phyloP scores from a whole-genome alignment of 2,113 vertebrate species.

The Columbina picui region DNA sequence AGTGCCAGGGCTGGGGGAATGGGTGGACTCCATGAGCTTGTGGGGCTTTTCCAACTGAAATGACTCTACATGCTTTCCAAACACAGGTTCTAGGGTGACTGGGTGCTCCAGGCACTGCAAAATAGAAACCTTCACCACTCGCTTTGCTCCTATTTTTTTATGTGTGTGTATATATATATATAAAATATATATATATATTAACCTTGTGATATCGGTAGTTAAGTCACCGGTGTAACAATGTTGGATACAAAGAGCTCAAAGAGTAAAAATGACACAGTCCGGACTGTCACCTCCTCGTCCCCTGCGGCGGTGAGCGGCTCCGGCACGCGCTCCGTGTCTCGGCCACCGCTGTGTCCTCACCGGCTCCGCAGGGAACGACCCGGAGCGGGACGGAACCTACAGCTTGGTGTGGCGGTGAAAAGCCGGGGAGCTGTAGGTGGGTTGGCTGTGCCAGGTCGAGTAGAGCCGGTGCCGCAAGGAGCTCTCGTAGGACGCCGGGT shows the following conservation, averaged over 20 bases:
- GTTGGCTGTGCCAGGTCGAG: constrained; percentile 58
- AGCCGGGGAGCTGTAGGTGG: background rate
- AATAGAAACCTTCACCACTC: background rate
- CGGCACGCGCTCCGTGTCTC: background rate
- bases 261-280: background rate
- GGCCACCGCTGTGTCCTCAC: fast-evolving
- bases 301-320: no score
- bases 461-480: constrained; percentile 30
- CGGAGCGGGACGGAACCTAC: background rate
- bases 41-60: no score
- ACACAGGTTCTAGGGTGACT: background rate
- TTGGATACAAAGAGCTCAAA: background rate
- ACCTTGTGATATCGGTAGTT: background rate
- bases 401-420: constrained; percentile 68
- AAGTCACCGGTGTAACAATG: background rate
- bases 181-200: background rate
- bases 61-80: no score
- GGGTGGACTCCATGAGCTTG: no score
- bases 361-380: fast-evolving
- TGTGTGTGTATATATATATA: background rate
- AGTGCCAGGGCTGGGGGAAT: no score
- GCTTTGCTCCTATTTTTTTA: background rate
- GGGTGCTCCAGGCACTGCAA: background rate
- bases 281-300: background rate
- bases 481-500: background rate